Base-by-base conservation (phyloP, 2,797 vertebrate genomes). In the Pogoniulus pusillus region DNA sequence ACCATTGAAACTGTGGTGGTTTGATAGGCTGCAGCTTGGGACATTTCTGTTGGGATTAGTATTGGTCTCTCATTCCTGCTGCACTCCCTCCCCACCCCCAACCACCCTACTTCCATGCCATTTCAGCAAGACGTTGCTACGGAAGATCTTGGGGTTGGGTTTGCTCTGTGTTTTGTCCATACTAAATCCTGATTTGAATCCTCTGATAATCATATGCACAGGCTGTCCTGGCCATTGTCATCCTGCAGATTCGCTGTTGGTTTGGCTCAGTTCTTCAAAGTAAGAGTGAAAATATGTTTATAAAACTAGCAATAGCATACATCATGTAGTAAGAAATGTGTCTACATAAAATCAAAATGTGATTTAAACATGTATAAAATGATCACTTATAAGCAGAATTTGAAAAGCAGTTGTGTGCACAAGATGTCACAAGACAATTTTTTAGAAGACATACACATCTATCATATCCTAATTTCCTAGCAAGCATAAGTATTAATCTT, bases 341-440 rank as follows among this genome's bases (percentile, higher is more conserved):
- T 35, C 81, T 87, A 55, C 49, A 82, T 72, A 86, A 91, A 88
- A 89, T n/a, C 16, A 6, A 76, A 91, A 76, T 43, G 29, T 60
- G 59, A 74, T 90, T 88, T 82, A 82, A 91, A 58, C 37, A 68
- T 32, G n/a, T 62, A 60, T 8, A 84, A 83, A 92, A 87, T 55
- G 35, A 89, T 70, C 64, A 47, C 17, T 71, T 2, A 1, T 62
- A 74, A 95, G 62, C 45, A 85, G 71, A 90, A 79, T 37, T 82
- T 90, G 81, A 70, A 82, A 78, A 84, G 43, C 51, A 19, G 3
- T 72, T 76, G 39, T 39, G 16, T 51, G 54, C 45, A 76, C 19
- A 87, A 55, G 43, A 30, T 69, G 17, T 72, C 9, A 7, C 43
- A 62, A 72, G 45, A 45, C 47, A 62, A 51, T 84, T 69, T 59